Base-by-base conservation (phyloP, 2,888 invertebrate genomes). In the Operophtera brumata region DNA sequence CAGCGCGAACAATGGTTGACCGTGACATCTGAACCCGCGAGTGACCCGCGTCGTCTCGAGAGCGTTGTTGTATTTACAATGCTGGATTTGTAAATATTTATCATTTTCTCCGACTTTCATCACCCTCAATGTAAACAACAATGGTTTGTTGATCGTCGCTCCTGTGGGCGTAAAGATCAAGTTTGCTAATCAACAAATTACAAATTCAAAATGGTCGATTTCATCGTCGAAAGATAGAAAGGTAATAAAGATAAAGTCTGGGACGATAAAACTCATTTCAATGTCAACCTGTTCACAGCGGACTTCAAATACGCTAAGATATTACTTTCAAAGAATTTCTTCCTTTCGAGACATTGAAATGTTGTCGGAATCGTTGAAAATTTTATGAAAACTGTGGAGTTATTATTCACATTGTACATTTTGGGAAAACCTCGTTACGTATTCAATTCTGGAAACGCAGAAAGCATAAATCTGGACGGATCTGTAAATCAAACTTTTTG, bases 401-500 rank as follows among this genome's bases (percentile, higher is more conserved):
- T 32, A 42, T 40, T 35, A 46, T 35, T 45, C 28, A 20, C 7
- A 51, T 45, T 51, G 45, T 46, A 53, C 32, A 44, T 47, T 54
- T 39, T n/a, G 30, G 53, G 44, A 53, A 53, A 66, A 55, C 55
- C 67, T 69, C 70, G 77, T 84, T 82, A 82, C 75, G 80, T 78
- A 86, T 85, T 86, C 82, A 80, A 82, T 82, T 77, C 80, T 69
- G 66, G 78, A 71, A 82, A 74, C 76, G 75, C 72, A 71, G 66
- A 72, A 69, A 71, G 73, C 80, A 84, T 84, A 84, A 85, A 84
- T 86, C 80, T 69, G 62, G 58, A 69, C 73, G 73, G 75, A 73
- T 73, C 66, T 77, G 78, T 84, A 84, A 84, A 85, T 86, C 84
- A 82, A 82, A 83, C 75, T 84, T 86, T 85, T 85, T 81, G 80